These are phyloP conservation scores for Amphipyra tragopoginis DNA, from an alignment of 2,888 invertebrate genomes.

Conservation along the genomic window DNA sequence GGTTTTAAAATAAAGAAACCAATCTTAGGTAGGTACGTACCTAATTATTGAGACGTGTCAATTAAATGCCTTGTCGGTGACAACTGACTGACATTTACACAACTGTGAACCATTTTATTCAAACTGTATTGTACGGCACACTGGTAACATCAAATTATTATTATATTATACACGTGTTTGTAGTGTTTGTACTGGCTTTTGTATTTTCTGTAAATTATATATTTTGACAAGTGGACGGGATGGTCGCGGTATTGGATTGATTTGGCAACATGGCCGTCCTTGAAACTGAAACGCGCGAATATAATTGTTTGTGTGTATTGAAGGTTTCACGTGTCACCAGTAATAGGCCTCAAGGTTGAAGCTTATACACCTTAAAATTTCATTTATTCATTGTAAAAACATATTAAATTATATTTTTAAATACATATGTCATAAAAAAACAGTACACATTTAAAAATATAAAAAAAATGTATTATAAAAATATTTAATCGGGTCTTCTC, in stretches of 20 bases:
- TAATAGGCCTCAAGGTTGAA: too few relatives aligned
- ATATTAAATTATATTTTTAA: too few relatives aligned
- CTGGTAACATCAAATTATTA: conserved; percentile 10
- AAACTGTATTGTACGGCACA: conserved; percentile 13
- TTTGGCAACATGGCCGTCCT: conserved; percentile 9
- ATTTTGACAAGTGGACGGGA: conserved; percentile 42
- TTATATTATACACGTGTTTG: conserved; percentile 7
- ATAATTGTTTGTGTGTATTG: too few relatives aligned
- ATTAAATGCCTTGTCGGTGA: conserved; percentile 41
- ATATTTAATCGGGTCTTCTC: too few relatives aligned
- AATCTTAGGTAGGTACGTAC: conserved; percentile 11
- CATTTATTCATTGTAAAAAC: too few relatives aligned
- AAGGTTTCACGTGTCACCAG: too few relatives aligned
- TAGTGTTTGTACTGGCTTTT: conserved; percentile 10
- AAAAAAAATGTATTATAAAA: too few relatives aligned
- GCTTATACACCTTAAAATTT: too few relatives aligned
- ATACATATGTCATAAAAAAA: too few relatives aligned
- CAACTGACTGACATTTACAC: conserved; percentile 76
- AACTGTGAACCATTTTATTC: conserved; percentile 58
- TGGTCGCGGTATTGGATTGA: conserved; percentile 4
- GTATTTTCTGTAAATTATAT: conserved; percentile 14
- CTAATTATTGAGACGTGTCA: conserved; percentile 42
- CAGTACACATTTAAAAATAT: too few relatives aligned
- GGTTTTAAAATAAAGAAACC: conserved; percentile 2
- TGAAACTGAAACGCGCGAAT: conserved; percentile 23